Evolutionary conservation across 1,140 invertebrate genomes (phyloP).

Genomic region (Pygmarrhopalites habei): DNA sequence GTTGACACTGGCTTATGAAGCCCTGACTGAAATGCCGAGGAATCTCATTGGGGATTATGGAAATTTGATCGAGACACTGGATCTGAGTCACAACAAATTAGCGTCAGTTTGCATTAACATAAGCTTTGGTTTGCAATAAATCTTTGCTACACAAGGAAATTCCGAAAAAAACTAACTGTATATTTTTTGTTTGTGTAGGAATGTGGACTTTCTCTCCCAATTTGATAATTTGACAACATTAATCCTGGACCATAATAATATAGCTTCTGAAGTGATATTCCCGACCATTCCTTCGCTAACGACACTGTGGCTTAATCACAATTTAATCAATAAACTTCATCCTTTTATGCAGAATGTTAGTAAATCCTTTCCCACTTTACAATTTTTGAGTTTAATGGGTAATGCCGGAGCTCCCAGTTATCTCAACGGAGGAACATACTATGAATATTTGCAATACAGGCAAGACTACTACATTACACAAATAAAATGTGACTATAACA

Average conservation of each 20-base stretch:
- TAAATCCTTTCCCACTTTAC: slow-evolving; percentile 57
- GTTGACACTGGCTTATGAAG: slow-evolving; percentile 54
- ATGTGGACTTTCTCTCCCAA: slow-evolving; percentile 44
- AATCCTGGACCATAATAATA: slow-evolving; percentile 65
- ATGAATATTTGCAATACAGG: slow-evolving; percentile 72
- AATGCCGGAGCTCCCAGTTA: slow-evolving; percentile 67
- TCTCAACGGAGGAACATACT: slow-evolving; percentile 63
- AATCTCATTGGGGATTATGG: slow-evolving; percentile 52
- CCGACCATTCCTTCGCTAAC: slow-evolving; percentile 60
- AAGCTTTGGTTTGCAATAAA: too few relatives aligned
- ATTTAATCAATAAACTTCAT: slow-evolving; percentile 59
- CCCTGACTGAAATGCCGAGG: slow-evolving; percentile 51
- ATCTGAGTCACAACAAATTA: slow-evolving; percentile 65
- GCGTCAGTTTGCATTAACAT: slow-evolving; percentile 48
- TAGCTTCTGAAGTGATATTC: slow-evolving; percentile 56
- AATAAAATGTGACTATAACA: too few relatives aligned
- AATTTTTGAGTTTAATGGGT: slow-evolving; percentile 66
- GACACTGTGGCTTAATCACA: slow-evolving; percentile 70
- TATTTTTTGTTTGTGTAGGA: slow-evolving; percentile 15
- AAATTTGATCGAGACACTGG: slow-evolving; percentile 51
- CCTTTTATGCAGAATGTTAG: slow-evolving; percentile 61
- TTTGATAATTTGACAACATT: slow-evolving; percentile 62
- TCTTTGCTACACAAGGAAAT: too few relatives aligned
- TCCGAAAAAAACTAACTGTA: too few relatives aligned
- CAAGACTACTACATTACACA: slow-evolving; percentile 41